Conservation (phyloP, 2,797 vertebrate species). For the Scyliorhinus canicula region DNA sequence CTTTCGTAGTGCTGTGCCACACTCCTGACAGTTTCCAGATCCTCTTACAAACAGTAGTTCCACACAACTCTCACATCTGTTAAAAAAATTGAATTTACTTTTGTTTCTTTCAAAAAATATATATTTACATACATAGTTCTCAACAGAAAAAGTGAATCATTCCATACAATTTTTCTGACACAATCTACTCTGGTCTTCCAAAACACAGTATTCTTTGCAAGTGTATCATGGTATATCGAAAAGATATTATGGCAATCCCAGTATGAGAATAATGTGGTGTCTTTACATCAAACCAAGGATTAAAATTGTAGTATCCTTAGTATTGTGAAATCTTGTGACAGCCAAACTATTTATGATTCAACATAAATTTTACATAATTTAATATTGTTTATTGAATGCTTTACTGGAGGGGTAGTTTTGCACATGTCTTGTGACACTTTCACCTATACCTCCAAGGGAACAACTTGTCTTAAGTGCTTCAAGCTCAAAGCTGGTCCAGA, state of each 20-base stretch:
- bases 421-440: background rate
- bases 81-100: background rate
- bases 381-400: background rate
- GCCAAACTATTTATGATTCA: background rate
- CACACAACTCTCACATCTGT: constrained; percentile 93
- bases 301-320: background rate
- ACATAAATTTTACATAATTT: background rate
- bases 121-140: background rate
- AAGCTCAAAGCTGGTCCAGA: background rate
- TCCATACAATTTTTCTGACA: background rate
- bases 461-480: background rate
- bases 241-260: background rate
- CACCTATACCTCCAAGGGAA: background rate
- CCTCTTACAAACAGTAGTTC: constrained; percentile 93
- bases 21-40: constrained; percentile 89
- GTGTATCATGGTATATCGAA: background rate
- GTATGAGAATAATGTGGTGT: background rate
- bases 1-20: constrained; percentile 85
- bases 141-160: background rate
- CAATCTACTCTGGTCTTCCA: too few relatives aligned
- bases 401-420: background rate
- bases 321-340: background rate
- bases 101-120: background rate
- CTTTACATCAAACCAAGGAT: background rate
- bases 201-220: background rate